phyloP scores from a whole-genome alignment of 2,888 invertebrate genomes.

The Chymomyza amoena region DNA sequence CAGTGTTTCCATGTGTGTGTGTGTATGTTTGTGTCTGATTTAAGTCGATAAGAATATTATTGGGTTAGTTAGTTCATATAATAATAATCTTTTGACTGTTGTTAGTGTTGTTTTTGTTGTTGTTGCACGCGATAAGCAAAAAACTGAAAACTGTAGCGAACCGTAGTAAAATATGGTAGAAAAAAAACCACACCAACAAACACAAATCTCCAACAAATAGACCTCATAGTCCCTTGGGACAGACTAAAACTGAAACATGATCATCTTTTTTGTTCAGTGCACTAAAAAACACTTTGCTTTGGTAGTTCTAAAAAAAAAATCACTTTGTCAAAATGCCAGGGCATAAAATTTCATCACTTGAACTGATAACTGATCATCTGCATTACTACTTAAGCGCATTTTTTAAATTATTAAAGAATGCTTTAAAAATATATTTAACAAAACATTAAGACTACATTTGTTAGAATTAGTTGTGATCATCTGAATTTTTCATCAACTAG shows the following conservation, averaged over 20 bases:
- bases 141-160: slow-evolving; percentile 17
- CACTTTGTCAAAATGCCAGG: no score
- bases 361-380: no score
- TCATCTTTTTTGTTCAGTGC: no score
- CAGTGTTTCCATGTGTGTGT: slow-evolving; percentile 8
- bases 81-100: slow-evolving; percentile 47
- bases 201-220: not conserved
- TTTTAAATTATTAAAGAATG: no score
- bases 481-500: no score
- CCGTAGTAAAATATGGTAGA: not conserved
- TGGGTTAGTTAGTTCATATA: slow-evolving; percentile 70
- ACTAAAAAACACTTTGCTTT: no score
- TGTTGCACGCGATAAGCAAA: slow-evolving; percentile 51
- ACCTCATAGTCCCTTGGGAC: not conserved
- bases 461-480: no score
- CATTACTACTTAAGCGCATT: no score
- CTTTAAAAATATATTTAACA: no score
- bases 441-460: no score
- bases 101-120: slow-evolving; percentile 21
- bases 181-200: slow-evolving; percentile 13
- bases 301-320: no score
- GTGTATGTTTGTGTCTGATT: slow-evolving; percentile 45
- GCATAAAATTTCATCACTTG: no score
- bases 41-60: slow-evolving; percentile 71
- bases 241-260: not conserved